Evolutionary conservation across 2,888 invertebrate species (phyloP), one percentile per base, ranked within the genome.

Genomic region (Mamestra brassicae): DNA sequence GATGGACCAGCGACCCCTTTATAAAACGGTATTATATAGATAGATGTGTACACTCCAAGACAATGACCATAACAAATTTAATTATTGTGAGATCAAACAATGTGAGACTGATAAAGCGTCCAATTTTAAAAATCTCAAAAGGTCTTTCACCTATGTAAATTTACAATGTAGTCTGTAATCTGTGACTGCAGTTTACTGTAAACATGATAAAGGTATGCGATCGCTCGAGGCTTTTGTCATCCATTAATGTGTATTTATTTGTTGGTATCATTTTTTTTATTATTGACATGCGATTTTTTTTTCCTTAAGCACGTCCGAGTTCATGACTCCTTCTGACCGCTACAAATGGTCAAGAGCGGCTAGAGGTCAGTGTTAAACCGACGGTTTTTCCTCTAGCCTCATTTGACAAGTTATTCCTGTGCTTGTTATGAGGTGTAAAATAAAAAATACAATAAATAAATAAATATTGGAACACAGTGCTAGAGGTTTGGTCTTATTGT

Each of bases 141-240:
- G 36, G 26, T 73, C 7, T 52, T 50, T 36, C 60, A 52, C 50
- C 1, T 42, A 42, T 10, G 5, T 36, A 13, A 54, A 15, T 42
- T 17, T 34, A 42, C 4, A 34, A 34, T 50, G 47, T 15, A 62
- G 74, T 57, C 13, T 58, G 11, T n/a, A 57, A 74, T 57, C 26
- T 52, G 11, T 34, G 2, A 7, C 10, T 45, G 34, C 13, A 7
- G 66, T 60, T 10, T 66, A 52, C 67, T 60, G 45, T 60, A 52
- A 66, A 45, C 36, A 54, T 54, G 17, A 55, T 62, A 47, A 74
- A 62, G 13, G 11, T 47, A 13, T 47, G 47, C 47, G 13, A 47
- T 11, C 13, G 47, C 47, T 47, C 47, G 5, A 4, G 13, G 47
- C 4, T 47, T 13, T 55, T 6, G 17, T 7, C 26, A 38, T 47